Percentiles rank a stretch among this genome's conserved stretches.
phyloP scores from a whole-genome alignment of 2,113 vertebrate genomes.

The Hemibagrus wyckioides region DNA sequence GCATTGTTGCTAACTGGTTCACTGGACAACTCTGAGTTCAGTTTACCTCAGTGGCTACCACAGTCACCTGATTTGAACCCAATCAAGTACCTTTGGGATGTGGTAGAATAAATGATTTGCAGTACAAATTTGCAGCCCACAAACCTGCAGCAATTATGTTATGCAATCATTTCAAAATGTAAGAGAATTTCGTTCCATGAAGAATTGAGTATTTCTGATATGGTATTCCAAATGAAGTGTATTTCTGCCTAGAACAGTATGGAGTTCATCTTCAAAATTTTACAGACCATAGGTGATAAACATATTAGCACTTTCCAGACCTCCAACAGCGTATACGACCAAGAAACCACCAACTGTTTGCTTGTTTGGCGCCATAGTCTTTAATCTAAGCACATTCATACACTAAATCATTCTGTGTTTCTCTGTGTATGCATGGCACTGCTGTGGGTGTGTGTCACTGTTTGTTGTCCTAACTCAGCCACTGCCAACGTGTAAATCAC shows the following conservation, averaged over 20 bases:
- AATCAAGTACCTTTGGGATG: not conserved
- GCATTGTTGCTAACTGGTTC: not conserved
- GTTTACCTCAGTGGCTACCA: not conserved
- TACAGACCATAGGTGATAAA: not conserved
- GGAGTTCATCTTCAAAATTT: not conserved
- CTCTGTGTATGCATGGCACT: slow-evolving; percentile 16
- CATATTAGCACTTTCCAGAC: slow-evolving; percentile 16
- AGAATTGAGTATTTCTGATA: not conserved
- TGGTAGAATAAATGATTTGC: not conserved
- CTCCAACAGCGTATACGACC: slow-evolving; percentile 15
- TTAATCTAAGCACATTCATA: slow-evolving; percentile 29
- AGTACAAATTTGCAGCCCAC: not conserved
- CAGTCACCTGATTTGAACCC: not conserved
- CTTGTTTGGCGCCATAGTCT: slow-evolving; percentile 60
- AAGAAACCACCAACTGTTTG: slow-evolving; percentile 40
- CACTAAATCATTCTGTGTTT: slow-evolving; percentile 39
- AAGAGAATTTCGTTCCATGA: not conserved
- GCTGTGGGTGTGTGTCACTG: slow-evolving; percentile 10
- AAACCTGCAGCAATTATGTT: not conserved
- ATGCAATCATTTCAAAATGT: not conserved
- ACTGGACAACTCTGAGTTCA: not conserved
- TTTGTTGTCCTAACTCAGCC: slow-evolving; percentile 46
- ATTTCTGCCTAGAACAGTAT: not conserved
- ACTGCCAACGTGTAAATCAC: slow-evolving; percentile 75
- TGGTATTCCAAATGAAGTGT: not conserved